Evolutionary conservation across 2,797 vertebrate species (phyloP).

Genomic region (Coilia nasus): DNA sequence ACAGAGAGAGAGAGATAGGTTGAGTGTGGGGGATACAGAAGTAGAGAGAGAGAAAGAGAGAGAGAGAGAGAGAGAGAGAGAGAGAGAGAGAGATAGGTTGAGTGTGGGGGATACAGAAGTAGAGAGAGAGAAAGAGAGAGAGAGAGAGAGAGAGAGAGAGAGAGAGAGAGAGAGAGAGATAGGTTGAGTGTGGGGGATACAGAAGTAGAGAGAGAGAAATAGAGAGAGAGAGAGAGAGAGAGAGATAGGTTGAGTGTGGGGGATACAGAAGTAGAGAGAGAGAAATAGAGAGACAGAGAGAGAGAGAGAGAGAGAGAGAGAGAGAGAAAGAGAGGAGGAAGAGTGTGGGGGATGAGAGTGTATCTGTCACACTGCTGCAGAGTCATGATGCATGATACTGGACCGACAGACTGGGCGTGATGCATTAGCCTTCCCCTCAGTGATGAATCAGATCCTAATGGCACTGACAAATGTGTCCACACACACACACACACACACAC

Average conservation of each 20-base stretch:
- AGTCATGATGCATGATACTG: conserved; percentile 1
- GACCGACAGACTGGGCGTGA: conserved; percentile 1
- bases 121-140: neutral
- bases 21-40: too few relatives aligned
- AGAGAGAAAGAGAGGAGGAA: neutral
- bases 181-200: neutral
- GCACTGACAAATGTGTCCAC: conserved; percentile 20
- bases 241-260: neutral
- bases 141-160: too few relatives aligned
- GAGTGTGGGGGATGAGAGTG: neutral
- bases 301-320: neutral
- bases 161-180: too few relatives aligned
- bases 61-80: neutral
- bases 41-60: neutral
- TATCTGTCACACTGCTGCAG: neutral
- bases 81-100: neutral
- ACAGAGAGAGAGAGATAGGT: too few relatives aligned
- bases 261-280: neutral
- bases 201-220: too few relatives aligned
- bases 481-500: neutral
- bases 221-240: neutral
- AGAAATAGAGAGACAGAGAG: too few relatives aligned
- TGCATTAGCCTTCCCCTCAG: neutral
- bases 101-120: neutral
- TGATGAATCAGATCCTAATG: conserved; percentile 18